Percentiles rank a stretch among this genome's conserved stretches.
phyloP scores from a whole-genome alignment of 2,888 invertebrate species.

The Amiota minor region DNA sequence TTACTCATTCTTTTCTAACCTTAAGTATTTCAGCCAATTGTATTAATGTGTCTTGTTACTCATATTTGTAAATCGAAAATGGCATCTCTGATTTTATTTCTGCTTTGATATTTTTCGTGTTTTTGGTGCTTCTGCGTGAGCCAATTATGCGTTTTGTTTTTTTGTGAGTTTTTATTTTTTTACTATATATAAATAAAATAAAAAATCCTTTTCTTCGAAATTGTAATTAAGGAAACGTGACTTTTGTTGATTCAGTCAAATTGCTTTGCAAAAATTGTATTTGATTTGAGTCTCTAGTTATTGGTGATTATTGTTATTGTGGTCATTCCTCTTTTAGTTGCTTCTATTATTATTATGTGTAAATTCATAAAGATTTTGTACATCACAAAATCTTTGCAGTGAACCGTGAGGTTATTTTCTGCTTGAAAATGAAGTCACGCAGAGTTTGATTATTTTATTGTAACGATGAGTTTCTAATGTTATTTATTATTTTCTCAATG shows the following conservation, averaged over 20 bases:
- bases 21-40: no score
- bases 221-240: conserved; percentile 66
- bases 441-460: background rate
- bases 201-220: conserved; percentile 55
- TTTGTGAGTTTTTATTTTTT: conserved; percentile 49
- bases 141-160: conserved; percentile 66
- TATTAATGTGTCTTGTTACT: no score
- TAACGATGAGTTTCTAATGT: background rate
- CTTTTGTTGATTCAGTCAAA: conserved; percentile 62
- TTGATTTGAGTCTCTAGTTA: conserved; percentile 30
- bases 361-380: conserved; percentile 40
- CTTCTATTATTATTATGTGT: conserved; percentile 50
- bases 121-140: conserved; percentile 60
- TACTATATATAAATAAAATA: conserved; percentile 25
- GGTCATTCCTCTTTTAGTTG: conserved; percentile 34
- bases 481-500: background rate
- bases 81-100: background rate
- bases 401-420: conserved; percentile 21
- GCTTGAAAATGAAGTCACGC: conserved; percentile 25
- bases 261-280: conserved; percentile 25
- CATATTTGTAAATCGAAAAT: no score
- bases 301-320: conserved; percentile 51
- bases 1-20: no score
- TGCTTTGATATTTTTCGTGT: conserved; percentile 32
- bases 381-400: conserved; percentile 6